Conservation (phyloP, 1,140 invertebrate species). For the Neodiprion lecontei region DNA sequence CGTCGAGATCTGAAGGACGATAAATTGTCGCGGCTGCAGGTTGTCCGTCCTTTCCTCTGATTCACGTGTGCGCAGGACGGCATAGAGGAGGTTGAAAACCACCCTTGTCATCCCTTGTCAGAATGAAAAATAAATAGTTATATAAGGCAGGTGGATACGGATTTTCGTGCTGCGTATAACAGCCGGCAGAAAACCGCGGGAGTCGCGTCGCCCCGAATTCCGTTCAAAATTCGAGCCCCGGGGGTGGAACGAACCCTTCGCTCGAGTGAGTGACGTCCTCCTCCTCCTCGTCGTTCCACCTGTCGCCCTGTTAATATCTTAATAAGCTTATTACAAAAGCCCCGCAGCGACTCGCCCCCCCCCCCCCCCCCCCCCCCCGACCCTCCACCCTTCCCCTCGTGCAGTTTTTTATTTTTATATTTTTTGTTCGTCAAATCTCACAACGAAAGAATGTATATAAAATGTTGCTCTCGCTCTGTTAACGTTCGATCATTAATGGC, state of each 20-base stretch:
- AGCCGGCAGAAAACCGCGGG: too few relatives aligned
- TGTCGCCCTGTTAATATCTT: conserved; percentile 46
- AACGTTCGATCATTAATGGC: too few relatives aligned
- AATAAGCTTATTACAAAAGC: conserved; percentile 42
- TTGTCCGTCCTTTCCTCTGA: too few relatives aligned
- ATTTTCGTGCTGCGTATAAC: too few relatives aligned
- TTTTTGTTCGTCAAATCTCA: background rate
- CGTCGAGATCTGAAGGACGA: too few relatives aligned
- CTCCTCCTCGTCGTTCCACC: conserved; percentile 27
- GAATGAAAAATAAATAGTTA: background rate
- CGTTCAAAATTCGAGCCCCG: too few relatives aligned
- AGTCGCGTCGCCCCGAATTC: too few relatives aligned
- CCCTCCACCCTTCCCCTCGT: background rate
- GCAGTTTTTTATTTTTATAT: background rate
- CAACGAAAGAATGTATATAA: too few relatives aligned
- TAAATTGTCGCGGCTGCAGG: too few relatives aligned
- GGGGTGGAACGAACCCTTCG: conserved; percentile 22
- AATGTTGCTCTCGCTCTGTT: too few relatives aligned
- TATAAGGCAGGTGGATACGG: too few relatives aligned
- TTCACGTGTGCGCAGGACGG: background rate
- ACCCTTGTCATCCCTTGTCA: conserved; percentile 6
- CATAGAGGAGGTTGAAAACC: background rate
- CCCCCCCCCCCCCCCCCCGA: background rate
- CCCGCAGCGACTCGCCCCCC: conserved; percentile 12
- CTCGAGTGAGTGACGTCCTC: conserved; percentile 29